These are phyloP conservation scores for Eriocheir sinensis DNA, from an alignment of 1,140 invertebrate genomes.

Conservation along the genomic window DNA sequence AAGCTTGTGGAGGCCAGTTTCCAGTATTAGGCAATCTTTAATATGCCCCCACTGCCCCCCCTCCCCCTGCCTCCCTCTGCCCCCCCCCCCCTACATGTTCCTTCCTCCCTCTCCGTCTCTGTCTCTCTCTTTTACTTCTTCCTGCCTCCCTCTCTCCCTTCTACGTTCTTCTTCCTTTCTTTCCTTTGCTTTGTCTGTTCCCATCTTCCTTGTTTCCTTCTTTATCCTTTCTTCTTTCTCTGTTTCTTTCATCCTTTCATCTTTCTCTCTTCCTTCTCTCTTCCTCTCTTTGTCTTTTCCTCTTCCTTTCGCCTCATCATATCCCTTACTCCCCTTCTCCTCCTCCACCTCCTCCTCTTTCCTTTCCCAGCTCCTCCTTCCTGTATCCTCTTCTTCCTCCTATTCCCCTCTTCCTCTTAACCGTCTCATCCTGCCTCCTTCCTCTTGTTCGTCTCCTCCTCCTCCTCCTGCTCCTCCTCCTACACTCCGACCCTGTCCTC, in stretches of 20 bases:
- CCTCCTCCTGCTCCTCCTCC: not conserved
- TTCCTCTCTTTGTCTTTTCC: not conserved
- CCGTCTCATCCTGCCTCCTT: not conserved
- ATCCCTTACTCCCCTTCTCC: not conserved
- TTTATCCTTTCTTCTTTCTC: not conserved
- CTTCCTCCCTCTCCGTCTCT: not conserved
- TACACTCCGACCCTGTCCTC: not conserved
- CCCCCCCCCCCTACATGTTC: not conserved
- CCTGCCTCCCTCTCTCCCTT: not conserved
- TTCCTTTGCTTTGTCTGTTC: no score
- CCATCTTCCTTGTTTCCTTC: not conserved
- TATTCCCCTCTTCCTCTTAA: not conserved
- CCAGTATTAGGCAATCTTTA: no score
- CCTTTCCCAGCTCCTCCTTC: not conserved
- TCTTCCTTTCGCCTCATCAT: not conserved
- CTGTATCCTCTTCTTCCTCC: not conserved
- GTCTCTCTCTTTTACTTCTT: not conserved
- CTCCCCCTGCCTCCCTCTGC: not conserved
- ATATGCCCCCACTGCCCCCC: not conserved
- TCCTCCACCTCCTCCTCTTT: not conserved
- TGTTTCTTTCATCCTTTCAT: not conserved
- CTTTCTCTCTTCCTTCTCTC: not conserved
- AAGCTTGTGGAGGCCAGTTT: not conserved
- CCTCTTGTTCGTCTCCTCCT: not conserved
- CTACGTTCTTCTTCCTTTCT: not conserved